Conservation (phyloP, 1,140 invertebrate species). For the Colletes latitarsis region DNA sequence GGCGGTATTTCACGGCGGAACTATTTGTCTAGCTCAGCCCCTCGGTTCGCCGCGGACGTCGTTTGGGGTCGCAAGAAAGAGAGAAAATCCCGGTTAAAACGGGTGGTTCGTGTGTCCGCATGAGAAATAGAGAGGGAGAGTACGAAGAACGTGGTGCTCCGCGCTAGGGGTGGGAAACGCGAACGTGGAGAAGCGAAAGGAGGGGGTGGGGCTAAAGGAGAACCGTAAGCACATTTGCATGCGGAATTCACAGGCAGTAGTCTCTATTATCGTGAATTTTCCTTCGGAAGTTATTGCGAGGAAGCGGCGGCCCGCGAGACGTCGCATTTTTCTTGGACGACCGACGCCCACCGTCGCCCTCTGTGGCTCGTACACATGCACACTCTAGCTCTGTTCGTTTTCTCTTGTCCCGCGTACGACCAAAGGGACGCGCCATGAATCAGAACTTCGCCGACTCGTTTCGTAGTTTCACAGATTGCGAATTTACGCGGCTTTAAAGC, state of each 20-base stretch:
- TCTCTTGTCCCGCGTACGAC: constrained; percentile 4
- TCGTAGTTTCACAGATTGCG: constrained; percentile 69
- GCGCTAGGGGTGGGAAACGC: background rate
- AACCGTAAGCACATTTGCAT: constrained; percentile 62
- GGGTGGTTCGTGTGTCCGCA: constrained; percentile 31
- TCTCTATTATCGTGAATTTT: constrained; percentile 75
- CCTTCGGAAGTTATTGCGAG: constrained; percentile 68
- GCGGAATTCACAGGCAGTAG: constrained; percentile 64
- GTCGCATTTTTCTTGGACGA: constrained; percentile 65
- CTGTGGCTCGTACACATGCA: background rate
- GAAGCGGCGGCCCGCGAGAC: constrained; percentile 44
- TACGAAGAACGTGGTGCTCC: no score
- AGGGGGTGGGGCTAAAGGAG: constrained; percentile 22
- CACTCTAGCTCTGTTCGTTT: background rate
- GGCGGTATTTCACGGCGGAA: constrained; percentile 74
- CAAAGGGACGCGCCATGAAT: constrained; percentile 59
- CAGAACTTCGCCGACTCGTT: constrained; percentile 67
- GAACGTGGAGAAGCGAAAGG: background rate
- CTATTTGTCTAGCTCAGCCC: constrained; percentile 77
- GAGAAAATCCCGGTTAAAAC: constrained; percentile 5
- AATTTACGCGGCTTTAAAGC: constrained; percentile 61
- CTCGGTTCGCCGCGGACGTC: constrained; percentile 56
- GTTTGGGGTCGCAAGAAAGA: constrained; percentile 32
- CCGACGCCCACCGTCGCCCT: constrained; percentile 16
- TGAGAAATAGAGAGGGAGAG: constrained; percentile 26